Conservation (phyloP, 2,888 invertebrate genomes). For the Caenorhabditis sinica region DNA sequence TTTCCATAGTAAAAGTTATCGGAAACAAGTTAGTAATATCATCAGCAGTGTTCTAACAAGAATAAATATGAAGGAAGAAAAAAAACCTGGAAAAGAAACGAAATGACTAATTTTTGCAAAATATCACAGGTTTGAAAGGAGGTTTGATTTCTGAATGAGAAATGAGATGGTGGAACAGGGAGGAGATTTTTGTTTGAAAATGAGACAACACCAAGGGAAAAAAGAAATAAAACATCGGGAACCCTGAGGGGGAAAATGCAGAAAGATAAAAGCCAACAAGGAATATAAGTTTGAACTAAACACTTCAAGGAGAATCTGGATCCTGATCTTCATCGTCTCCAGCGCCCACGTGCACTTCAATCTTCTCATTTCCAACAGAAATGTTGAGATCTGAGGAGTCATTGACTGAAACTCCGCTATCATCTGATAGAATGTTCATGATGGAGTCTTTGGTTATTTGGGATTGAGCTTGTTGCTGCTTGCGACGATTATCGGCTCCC, state of each 20-base stretch:
- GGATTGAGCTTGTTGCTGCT: conserved; percentile 48
- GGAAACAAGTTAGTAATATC: background rate
- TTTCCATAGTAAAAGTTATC: conserved; percentile 21
- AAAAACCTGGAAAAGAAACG: background rate
- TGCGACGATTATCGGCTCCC: conserved; percentile 58
- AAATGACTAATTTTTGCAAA: conserved; percentile 17
- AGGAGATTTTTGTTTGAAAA: conserved; percentile 4
- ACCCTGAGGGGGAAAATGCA: conserved; percentile 33
- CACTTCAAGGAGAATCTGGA: conserved; percentile 25
- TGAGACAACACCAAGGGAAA: background rate
- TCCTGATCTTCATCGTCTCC: conserved; percentile 30
- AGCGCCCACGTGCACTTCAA: conserved; percentile 63
- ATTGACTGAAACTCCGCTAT: conserved; percentile 56
- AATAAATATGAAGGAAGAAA: conserved; percentile 34
- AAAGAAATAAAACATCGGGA: background rate
- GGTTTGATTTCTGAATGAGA: conserved; percentile 2
- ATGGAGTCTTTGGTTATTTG: conserved; percentile 55
- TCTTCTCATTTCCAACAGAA: conserved; percentile 54
- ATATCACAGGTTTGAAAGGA: conserved; percentile 48
- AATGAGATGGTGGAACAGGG: background rate
- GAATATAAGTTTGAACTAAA: background rate
- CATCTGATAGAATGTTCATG: conserved; percentile 57
- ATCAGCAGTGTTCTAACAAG: conserved; percentile 16
- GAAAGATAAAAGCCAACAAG: conserved; percentile 10
- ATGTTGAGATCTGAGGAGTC: conserved; percentile 51